These are phyloP conservation scores for Ricordea florida DNA, from an alignment of 92 coral and sea anemone species.

Conservation along the genomic window DNA sequence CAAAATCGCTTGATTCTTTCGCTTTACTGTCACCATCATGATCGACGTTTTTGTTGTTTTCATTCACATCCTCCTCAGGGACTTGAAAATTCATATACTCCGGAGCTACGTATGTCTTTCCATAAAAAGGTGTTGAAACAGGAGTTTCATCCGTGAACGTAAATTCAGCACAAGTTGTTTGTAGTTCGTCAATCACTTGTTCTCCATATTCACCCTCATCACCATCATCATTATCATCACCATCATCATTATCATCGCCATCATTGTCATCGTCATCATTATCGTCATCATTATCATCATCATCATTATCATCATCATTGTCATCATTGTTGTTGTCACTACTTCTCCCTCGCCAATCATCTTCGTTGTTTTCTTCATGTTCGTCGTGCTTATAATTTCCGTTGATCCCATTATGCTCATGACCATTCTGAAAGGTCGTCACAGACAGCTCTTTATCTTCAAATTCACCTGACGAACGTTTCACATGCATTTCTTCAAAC, in stretches of 20 bases:
- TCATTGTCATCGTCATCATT: slow-evolving; percentile 5
- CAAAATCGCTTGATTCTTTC: no score
- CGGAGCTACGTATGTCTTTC: slow-evolving; percentile 28
- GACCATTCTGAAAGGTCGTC: no score
- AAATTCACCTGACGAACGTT: no score
- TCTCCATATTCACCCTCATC: background rate
- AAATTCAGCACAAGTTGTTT: background rate
- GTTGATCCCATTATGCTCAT: background rate
- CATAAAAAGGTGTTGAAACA: slow-evolving; percentile 3
- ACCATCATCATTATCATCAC: background rate
- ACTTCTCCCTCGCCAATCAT: no score
- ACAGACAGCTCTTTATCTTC: no score
- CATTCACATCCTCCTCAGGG: background rate
- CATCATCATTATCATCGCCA: background rate
- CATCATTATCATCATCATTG: no score
- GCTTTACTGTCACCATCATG: no score
- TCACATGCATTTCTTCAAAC: background rate
- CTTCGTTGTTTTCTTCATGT: background rate
- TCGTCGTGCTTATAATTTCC: slow-evolving; percentile 11
- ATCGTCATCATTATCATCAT: background rate
- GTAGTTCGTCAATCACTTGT: background rate
- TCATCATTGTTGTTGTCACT: no score
- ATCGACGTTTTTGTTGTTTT: background rate
- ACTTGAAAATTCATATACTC: slow-evolving; percentile 20
- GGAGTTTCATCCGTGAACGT: background rate